Conservation (phyloP, 2,888 invertebrate genomes). For the Alviniconcha strummeri region DNA sequence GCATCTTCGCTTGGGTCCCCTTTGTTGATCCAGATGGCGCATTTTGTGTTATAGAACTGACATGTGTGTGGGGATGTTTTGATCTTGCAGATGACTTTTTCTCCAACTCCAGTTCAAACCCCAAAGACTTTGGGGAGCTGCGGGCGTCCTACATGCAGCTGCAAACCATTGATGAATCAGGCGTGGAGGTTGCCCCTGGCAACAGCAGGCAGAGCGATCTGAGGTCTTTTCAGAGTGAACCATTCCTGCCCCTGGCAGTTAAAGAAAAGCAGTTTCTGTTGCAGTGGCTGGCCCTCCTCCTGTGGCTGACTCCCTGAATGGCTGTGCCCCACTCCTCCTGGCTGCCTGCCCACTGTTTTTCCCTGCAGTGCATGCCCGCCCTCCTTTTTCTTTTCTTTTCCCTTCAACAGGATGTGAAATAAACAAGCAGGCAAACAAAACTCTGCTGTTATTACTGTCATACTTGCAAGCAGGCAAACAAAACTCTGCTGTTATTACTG, state of each 20-base stretch:
- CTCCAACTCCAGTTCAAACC: constrained; percentile 17
- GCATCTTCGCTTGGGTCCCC: too few relatives aligned
- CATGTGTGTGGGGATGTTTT: constrained; percentile 29
- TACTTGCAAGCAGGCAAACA: too few relatives aligned
- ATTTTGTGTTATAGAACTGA: too few relatives aligned
- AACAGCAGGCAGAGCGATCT: background rate
- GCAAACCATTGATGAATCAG: constrained; percentile 24
- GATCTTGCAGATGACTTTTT: constrained; percentile 26
- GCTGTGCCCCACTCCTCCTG: too few relatives aligned
- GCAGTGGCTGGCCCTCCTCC: background rate
- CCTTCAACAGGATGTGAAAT: too few relatives aligned
- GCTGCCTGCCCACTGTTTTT: too few relatives aligned
- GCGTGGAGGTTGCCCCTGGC: background rate
- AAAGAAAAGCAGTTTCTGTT: background rate
- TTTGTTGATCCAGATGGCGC: too few relatives aligned
- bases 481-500: too few relatives aligned
- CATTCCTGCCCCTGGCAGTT: background rate
- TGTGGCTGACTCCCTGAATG: background rate
- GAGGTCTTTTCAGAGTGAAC: background rate
- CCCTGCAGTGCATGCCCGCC: background rate
- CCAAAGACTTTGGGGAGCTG: constrained; percentile 30
- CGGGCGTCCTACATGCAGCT: constrained; percentile 34
- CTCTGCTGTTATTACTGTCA: too few relatives aligned
- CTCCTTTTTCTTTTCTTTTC: background rate
- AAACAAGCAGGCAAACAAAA: too few relatives aligned